A percentile compares a stretch with the other conserved stretches of the same genome.
Conservation (phyloP, 2,888 invertebrate species). For the Hydrotaea cyrtoneurina region DNA sequence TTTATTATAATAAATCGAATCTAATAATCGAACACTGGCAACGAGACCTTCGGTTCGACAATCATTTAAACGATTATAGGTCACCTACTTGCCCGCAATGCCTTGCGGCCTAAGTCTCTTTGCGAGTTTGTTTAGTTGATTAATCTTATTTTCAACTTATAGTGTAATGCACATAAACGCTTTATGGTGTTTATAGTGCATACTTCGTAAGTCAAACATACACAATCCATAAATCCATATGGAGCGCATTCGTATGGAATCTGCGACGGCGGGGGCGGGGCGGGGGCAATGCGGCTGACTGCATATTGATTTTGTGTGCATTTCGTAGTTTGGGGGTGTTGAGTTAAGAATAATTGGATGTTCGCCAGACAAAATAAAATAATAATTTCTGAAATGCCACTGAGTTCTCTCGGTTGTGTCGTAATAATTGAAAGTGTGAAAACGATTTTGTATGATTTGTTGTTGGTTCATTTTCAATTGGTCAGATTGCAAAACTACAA, state of each 20-base stretch:
- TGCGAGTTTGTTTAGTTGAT: background rate
- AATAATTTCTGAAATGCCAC: slow-evolving; percentile 41
- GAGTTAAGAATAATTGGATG: slow-evolving; percentile 56
- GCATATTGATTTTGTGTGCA: background rate
- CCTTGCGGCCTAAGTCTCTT: background rate
- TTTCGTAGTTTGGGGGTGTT: slow-evolving; percentile 12
- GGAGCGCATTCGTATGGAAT: background rate
- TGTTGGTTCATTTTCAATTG: background rate
- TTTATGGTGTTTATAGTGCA: background rate
- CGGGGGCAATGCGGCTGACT: background rate
- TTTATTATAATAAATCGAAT: no score
- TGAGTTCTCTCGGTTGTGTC: slow-evolving; percentile 46
- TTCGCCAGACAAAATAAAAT: slow-evolving; percentile 52
- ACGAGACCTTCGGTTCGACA: no score
- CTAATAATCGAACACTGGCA: no score
- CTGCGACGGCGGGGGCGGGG: no score
- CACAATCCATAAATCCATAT: background rate
- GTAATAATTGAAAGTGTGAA: slow-evolving; percentile 64
- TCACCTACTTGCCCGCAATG: no score
- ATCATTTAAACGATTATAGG: no score
- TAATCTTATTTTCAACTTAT: background rate
- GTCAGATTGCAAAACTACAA: background rate
- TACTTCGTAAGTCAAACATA: background rate
- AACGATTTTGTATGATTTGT: slow-evolving; percentile 33
- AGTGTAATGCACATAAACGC: background rate